Evolutionary conservation across 2,113 vertebrate species (phyloP).

Genomic region (Ammodytes dubius): DNA sequence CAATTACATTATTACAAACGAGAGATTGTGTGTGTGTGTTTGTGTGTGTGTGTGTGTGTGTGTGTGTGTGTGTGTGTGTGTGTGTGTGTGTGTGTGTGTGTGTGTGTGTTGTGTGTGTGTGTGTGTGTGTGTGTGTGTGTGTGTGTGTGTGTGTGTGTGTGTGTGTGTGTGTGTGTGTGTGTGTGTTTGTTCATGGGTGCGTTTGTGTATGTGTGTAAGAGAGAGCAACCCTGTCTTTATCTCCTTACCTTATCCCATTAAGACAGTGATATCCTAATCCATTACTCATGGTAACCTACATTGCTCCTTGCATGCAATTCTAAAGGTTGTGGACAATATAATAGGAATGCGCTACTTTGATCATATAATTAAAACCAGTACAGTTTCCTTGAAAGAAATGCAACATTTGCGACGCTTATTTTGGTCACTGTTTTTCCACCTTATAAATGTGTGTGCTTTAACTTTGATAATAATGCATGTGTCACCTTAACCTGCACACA

Average conservation of each 20-base stretch:
- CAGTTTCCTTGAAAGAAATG: neutral
- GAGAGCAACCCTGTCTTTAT: conserved; percentile 38
- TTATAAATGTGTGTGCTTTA: neutral
- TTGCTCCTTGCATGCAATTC: conserved; percentile 3
- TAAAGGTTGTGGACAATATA: conserved; percentile 7
- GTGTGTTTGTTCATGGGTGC: neutral
- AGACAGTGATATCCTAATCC: conserved; percentile 54
- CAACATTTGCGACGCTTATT: neutral
- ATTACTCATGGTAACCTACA: conserved; percentile 17
- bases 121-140: conserved; percentile 6
- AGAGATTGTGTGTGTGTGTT: neutral
- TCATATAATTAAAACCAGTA: neutral
- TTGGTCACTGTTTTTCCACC: neutral
- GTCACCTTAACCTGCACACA: neutral
- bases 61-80: neutral
- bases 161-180: conserved; percentile 18
- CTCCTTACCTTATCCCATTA: conserved; percentile 63
- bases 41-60: conserved; percentile 19
- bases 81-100: no score
- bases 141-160: neutral
- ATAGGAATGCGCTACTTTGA: neutral
- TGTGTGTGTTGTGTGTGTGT: conserved; percentile 15
- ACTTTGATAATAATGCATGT: neutral
- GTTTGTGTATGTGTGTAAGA: no score
- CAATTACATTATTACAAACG: no score